Conservation (phyloP, 2,113 vertebrate species). For the Cygnus buccinator region DNA sequence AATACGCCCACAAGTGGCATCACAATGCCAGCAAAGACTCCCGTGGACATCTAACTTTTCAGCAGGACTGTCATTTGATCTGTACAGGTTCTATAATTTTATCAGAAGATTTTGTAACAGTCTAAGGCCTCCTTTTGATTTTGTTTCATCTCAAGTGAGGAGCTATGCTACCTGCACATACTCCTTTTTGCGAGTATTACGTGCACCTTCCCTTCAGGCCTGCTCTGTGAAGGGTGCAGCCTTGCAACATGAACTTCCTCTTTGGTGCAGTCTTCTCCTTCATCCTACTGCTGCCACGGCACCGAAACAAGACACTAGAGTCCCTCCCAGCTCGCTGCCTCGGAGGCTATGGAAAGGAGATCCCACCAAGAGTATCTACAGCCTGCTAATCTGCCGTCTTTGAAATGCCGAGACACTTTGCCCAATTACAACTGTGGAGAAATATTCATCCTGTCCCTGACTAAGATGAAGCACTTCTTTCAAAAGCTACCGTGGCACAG, state of each 20-base stretch:
- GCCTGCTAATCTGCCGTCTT: constrained; percentile 79
- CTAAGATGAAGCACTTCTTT: constrained; percentile 93
- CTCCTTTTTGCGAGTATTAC: neutral
- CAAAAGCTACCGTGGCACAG: constrained; percentile 82
- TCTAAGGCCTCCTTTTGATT: neutral
- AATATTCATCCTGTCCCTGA: constrained; percentile 90
- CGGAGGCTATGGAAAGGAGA: neutral
- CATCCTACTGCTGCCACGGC: neutral
- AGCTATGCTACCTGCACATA: neutral
- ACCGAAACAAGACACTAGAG: neutral
- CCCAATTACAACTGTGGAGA: constrained; percentile 92
- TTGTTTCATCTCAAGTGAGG: accelerated
- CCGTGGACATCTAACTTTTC: neutral
- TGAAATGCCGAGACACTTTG: constrained; percentile 88
- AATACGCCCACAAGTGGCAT: constrained; percentile 54
- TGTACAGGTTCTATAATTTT: neutral
- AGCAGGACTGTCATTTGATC: constrained; percentile 50
- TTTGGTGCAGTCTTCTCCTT: accelerated
- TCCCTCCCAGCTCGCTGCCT: neutral
- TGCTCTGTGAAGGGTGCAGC: neutral
- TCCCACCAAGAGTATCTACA: constrained; percentile 56
- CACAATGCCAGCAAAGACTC: constrained; percentile 33
- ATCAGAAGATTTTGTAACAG: neutral
- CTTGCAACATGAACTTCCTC: accelerated
- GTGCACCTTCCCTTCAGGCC: neutral